These are phyloP conservation scores for Montipora foliosa DNA, from an alignment of 64 coral and sea anemone species.

Conservation along the genomic window DNA sequence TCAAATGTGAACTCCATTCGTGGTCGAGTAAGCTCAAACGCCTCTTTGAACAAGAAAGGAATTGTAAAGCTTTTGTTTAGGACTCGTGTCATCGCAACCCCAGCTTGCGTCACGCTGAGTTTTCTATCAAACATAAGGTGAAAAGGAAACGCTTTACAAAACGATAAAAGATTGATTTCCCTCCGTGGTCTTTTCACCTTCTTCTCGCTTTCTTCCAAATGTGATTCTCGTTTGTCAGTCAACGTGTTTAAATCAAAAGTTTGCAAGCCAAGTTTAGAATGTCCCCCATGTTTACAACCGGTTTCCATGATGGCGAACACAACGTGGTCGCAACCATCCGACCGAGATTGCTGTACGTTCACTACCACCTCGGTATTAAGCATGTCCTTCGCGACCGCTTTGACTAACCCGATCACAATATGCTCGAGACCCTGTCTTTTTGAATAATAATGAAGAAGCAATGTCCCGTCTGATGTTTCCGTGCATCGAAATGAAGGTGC, in stretches of 20 bases:
- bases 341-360: constrained; percentile 50
- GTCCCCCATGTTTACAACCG: constrained; percentile 55
- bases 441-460: constrained; percentile 94
- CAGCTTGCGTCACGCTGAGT: constrained; percentile 83
- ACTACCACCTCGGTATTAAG: constrained; percentile 82
- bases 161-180: constrained; percentile 86
- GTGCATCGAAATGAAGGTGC: constrained; percentile 98
- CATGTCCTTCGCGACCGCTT: constrained; percentile 88
- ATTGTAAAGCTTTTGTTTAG: constrained; percentile 69
- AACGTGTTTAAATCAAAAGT: constrained; percentile 64
- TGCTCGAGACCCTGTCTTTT: constrained; percentile 82
- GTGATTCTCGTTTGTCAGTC: background rate
- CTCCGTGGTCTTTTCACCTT: constrained; percentile 30
- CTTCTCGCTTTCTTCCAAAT: background rate
- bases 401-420: constrained; percentile 96
- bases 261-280: constrained; percentile 93
- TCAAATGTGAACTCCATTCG: constrained; percentile 92
- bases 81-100: constrained; percentile 78
- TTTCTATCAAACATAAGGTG: constrained; percentile 95
- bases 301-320: constrained; percentile 86
- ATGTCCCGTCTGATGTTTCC: constrained; percentile 79
- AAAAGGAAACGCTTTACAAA: constrained; percentile 98
- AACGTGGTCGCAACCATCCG: constrained; percentile 74
- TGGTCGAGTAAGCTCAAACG: constrained; percentile 84
- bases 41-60: constrained; percentile 81